Evolutionary conservation across 2,797 vertebrate genomes (phyloP), one percentile per base, ranked within the genome.

Genomic region (Fistularia commersonii): DNA sequence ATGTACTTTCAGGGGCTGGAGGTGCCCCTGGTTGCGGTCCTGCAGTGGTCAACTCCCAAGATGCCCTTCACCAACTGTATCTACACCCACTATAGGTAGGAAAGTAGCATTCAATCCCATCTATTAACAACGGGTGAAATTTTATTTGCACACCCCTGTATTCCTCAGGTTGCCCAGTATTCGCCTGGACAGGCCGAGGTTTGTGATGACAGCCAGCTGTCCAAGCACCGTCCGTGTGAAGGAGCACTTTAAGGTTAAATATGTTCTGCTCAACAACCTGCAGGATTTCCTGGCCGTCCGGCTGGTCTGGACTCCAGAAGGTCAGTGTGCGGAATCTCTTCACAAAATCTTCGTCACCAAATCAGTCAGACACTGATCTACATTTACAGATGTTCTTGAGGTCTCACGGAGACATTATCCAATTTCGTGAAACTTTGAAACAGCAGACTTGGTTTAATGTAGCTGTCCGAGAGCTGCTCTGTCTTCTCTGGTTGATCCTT

Each of bases 241-340:
- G 1, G 91, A 93, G 49, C 89, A 89, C 66, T 98, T 98, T 79
- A 91, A 89, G 9, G 95, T 97, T 53, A 91, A 91, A 62, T 98
- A 96, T 51, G 94, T 94, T 0, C 90, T 97, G 51, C 91, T 97
- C 57, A 97, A 97, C 81, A 93, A 96, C 74, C 89, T 97, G 74
- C 94, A 96, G 84, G 95, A 97, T 87, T 97, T 97, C 80, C 87
- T 97, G 69, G 92, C 94, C 0, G 94, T 97, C 1, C 87, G 95
- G 8, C 91, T 97, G 1, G 93, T 95, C 59, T 97, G 95, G 95
- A 95, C 94, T 0, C 95, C 95, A 0, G 93, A 96, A 41, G 90
- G 92, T 94, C 32, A 41, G 56, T 23, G 35, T 8, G 33, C 3
- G 12, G 23, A 23, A 23, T 4, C 23, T 23, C 4, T 23, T 23